Evolutionary conservation across 2,797 vertebrate genomes (phyloP).

Genomic region (Pangasius mekongensis): DNA sequence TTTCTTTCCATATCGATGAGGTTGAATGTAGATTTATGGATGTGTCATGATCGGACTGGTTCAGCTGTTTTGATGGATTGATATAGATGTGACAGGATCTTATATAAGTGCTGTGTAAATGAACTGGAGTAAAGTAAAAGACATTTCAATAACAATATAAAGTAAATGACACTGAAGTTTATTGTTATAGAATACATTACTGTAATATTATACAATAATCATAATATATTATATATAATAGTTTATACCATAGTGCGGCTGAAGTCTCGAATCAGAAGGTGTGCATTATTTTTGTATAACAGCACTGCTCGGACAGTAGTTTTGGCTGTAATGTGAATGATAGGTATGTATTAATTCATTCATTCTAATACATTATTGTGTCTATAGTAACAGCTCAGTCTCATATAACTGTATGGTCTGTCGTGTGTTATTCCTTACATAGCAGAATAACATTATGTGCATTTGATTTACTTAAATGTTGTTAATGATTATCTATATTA

Average conservation of each 20-base stretch:
- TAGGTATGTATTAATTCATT: no score
- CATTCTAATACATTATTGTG: no score
- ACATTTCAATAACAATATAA: not conserved
- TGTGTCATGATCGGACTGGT: not conserved
- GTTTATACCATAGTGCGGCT: no score
- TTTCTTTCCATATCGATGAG: slow-evolving; percentile 6
- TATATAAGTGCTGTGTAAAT: not conserved
- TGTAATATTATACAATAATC: not conserved
- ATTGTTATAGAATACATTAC: not conserved
- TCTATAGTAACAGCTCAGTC: no score
- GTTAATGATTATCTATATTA: not conserved
- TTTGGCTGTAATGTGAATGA: no score
- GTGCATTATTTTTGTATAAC: no score
- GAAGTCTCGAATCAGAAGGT: no score
- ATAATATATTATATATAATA: not conserved
- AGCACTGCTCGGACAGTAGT: not conserved
- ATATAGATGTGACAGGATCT: not conserved
- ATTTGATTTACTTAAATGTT: not conserved
- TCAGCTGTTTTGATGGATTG: not conserved
- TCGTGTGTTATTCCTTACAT: not conserved
- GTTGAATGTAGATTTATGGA: not conserved
- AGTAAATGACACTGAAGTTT: not conserved
- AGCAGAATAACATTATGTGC: not conserved
- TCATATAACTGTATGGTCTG: no score
- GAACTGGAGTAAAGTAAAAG: not conserved